Conservation (phyloP, 2,797 vertebrate genomes). For the Danionella dracula region DNA sequence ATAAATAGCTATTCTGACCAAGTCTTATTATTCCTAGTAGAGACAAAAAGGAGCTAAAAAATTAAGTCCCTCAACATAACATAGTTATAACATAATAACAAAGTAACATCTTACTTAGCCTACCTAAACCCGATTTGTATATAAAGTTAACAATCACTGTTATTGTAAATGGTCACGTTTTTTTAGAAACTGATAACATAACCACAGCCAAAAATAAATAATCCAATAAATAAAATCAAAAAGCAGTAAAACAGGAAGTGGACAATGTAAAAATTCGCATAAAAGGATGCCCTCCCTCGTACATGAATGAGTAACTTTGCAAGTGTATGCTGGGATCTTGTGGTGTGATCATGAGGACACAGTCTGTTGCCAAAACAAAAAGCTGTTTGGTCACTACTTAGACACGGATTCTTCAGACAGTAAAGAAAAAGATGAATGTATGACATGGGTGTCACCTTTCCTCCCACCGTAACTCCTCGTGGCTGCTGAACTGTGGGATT, state of each 20-base stretch:
- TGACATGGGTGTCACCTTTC: slow-evolving; percentile 1
- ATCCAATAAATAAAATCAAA: too few relatives aligned
- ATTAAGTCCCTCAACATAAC: too few relatives aligned
- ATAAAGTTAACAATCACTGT: too few relatives aligned
- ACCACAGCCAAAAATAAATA: too few relatives aligned
- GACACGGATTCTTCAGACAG: slow-evolving; percentile 24
- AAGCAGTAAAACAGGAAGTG: slow-evolving; percentile 2
- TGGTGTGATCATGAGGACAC: slow-evolving; percentile 52
- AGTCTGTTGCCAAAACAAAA: slow-evolving; percentile 66
- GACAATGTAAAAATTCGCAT: not conserved
- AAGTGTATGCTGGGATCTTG: slow-evolving; percentile 34
- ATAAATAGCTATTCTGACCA: too few relatives aligned
- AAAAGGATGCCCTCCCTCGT: not conserved
- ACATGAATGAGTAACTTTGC: not conserved
- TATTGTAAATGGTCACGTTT: too few relatives aligned
- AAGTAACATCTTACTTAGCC: too few relatives aligned
- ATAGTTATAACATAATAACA: too few relatives aligned
- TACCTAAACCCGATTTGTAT: too few relatives aligned
- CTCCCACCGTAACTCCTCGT: slow-evolving; percentile 14
- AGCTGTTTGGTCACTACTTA: slow-evolving; percentile 57
- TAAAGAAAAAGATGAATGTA: slow-evolving; percentile 41
- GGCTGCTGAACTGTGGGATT: slow-evolving; percentile 24
- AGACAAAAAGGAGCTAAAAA: too few relatives aligned
- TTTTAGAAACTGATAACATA: too few relatives aligned
- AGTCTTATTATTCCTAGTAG: too few relatives aligned